Evolutionary conservation across 1,140 invertebrate genomes (phyloP).

Genomic region (Rhagoletis zephyria): DNA sequence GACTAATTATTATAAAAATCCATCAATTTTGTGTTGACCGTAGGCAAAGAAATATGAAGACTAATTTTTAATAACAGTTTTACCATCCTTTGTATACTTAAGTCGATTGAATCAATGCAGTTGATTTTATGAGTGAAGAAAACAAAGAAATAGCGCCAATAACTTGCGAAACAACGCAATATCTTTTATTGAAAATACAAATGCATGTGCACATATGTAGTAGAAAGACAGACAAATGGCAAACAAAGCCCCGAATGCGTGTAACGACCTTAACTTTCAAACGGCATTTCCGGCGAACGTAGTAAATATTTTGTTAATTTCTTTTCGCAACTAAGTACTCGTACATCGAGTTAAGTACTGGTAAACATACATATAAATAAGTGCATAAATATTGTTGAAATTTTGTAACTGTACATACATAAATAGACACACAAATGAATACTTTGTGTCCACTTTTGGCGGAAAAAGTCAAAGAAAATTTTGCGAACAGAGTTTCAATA

Average conservation of each 20-base stretch:
- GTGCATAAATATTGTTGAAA: no score
- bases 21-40: no score
- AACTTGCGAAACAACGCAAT: background rate
- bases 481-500: background rate
- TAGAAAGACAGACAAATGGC: background rate
- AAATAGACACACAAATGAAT: background rate
- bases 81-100: no score
- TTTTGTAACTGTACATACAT: background rate
- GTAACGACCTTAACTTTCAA: slow-evolving; percentile 13
- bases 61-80: no score
- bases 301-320: background rate
- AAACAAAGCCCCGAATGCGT: background rate
- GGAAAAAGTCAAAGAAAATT: background rate
- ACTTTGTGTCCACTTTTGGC: background rate
- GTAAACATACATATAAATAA: no score
- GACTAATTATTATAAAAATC: no score
- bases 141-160: background rate
- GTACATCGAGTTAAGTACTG: background rate
- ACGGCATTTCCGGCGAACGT: background rate
- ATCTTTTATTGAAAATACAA: no score
- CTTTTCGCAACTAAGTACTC: background rate
- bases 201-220: no score
- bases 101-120: no score
- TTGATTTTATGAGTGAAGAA: background rate
- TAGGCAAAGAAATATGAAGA: no score